Evolutionary conservation across 1,140 invertebrate genomes (phyloP).

Genomic region (Drosophila chauvacae): DNA sequence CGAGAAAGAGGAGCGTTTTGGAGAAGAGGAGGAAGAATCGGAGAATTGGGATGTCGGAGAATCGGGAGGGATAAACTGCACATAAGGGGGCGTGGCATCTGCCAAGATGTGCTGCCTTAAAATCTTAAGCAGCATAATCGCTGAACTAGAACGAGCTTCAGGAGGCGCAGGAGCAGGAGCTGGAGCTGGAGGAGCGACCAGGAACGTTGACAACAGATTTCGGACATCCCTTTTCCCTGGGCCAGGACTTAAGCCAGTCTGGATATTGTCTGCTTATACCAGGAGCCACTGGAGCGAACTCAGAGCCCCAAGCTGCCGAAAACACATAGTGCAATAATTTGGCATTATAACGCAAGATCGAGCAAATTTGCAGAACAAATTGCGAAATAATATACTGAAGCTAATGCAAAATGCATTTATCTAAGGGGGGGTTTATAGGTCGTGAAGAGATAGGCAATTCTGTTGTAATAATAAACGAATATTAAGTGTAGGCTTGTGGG

Average conservation of each 20-base stretch:
- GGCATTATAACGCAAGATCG: constrained; percentile 49
- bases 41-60: constrained; percentile 8
- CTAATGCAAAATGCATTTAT: constrained; percentile 20
- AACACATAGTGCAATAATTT: constrained; percentile 33
- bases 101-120: constrained; percentile 40
- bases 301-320: background rate
- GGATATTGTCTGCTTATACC: constrained; percentile 6
- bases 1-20: background rate
- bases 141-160: constrained; percentile 58
- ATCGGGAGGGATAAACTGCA: constrained; percentile 16
- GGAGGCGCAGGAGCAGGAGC: constrained; percentile 12
- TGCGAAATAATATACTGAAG: constrained; percentile 20
- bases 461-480: background rate
- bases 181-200: constrained; percentile 40
- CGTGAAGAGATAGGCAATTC: background rate
- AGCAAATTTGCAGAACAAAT: constrained; percentile 39
- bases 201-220: constrained; percentile 38
- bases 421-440: background rate
- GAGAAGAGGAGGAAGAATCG: background rate
- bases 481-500: background rate
- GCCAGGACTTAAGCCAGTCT: constrained; percentile 12
- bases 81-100: constrained; percentile 26
- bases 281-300: constrained; percentile 23
- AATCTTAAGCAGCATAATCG: constrained; percentile 65
- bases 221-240: constrained; percentile 4